A percentile compares a stretch with the other conserved stretches of the same genome.
Evolutionary conservation across 2,797 vertebrate species (phyloP).

Genomic region (Ceryle rudis): DNA sequence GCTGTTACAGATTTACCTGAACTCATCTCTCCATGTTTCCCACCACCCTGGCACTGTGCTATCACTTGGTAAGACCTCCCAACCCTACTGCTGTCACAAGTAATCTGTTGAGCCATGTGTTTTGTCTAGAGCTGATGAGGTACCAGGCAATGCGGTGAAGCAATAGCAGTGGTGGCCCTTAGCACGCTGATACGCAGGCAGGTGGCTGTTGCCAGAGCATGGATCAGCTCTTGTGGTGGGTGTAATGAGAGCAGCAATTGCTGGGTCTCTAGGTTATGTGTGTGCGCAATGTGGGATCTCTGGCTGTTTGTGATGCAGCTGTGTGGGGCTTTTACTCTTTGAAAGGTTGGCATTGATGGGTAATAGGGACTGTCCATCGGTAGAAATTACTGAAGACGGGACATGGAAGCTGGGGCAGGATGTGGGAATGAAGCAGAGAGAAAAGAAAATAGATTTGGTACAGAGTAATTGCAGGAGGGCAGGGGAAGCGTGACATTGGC

Average conservation of each 20-base stretch:
- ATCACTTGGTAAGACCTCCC: background rate
- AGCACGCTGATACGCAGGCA: background rate
- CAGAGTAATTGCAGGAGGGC: background rate
- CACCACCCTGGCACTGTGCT: fast-evolving
- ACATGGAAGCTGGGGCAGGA: background rate
- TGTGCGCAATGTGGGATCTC: background rate
- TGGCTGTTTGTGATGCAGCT: background rate
- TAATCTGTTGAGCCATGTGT: background rate
- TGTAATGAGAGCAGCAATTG: background rate
- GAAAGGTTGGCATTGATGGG: background rate
- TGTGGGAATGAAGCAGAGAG: background rate
- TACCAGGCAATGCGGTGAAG: fast-evolving
- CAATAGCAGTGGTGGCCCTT: background rate
- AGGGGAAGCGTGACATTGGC: background rate
- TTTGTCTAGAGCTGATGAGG: background rate
- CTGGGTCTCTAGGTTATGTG: background rate
- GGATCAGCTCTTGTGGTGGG: background rate
- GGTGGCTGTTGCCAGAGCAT: background rate
- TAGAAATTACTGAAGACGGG: background rate
- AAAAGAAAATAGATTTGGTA: background rate
- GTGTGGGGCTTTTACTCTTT: background rate
- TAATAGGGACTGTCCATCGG: background rate
- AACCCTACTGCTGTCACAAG: background rate
- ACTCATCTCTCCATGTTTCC: background rate
- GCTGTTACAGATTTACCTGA: background rate